phyloP scores from a whole-genome alignment of 1,140 invertebrate species.

The Zaprionus ornatus region DNA sequence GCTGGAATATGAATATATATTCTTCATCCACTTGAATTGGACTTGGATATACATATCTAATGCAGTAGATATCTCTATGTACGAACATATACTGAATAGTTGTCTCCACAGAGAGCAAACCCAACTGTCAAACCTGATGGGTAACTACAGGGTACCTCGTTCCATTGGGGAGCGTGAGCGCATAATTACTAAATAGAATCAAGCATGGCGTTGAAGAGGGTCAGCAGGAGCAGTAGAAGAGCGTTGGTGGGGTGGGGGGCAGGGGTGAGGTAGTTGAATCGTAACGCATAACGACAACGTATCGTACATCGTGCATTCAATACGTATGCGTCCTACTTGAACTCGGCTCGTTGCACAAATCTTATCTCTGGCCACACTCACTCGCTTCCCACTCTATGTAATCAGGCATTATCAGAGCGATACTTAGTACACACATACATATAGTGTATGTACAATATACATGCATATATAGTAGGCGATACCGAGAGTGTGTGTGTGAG shows the following conservation, averaged over 20 bases:
- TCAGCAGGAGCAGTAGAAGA: not conserved
- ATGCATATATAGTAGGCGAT: conserved; percentile 22
- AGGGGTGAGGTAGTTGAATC: not conserved
- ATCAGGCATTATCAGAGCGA: conserved; percentile 46
- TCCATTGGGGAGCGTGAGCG: not conserved
- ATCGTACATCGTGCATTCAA: conserved; percentile 30
- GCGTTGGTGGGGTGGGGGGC: not conserved
- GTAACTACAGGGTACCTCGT: not conserved
- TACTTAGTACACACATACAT: conserved; percentile 12
- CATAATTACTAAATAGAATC: conserved; percentile 19
- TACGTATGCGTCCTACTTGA: conserved; percentile 58
- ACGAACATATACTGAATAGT: too few species aligned
- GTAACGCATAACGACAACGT: conserved; percentile 26
- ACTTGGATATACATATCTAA: too few species aligned
- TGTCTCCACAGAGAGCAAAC: not conserved
- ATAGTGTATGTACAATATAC: conserved; percentile 7
- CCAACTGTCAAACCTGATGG: not conserved
- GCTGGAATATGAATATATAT: too few species aligned
- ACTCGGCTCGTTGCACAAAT: conserved; percentile 72
- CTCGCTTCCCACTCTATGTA: conserved; percentile 44
- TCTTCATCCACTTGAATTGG: too few species aligned
- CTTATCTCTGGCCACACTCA: conserved; percentile 63
- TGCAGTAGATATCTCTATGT: too few species aligned
- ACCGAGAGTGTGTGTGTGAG: conserved; percentile 14
- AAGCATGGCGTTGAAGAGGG: not conserved